These are phyloP conservation scores for Ceratosolen fusciceps DNA, from an alignment of 1,140 invertebrate genomes.

Conservation along the genomic window DNA sequence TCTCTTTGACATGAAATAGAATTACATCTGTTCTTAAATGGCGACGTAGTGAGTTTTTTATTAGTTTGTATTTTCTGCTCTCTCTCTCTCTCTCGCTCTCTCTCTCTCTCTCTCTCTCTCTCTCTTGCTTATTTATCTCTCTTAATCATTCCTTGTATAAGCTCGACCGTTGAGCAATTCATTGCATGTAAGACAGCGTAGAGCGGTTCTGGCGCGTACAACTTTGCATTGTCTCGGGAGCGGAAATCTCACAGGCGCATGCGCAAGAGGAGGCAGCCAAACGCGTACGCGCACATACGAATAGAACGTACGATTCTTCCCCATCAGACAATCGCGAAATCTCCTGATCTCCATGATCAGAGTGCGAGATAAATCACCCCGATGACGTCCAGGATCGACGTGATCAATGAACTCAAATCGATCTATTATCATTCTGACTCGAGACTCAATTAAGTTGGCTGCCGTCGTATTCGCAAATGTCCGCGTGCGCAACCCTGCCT, in stretches of 20 bases:
- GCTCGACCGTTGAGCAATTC: not conserved
- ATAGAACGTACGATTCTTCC: not conserved
- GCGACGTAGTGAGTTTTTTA: no score
- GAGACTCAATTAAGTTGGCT: conserved; percentile 31
- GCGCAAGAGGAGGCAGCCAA: not conserved
- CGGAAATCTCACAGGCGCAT: not conserved
- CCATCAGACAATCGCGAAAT: conserved; percentile 13
- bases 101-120: no score
- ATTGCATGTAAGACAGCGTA: not conserved
- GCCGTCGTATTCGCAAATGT: conserved; percentile 13
- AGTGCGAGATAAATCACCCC: conserved; percentile 16
- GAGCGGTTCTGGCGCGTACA: not conserved
- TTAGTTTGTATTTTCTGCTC: no score
- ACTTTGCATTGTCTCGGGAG: not conserved
- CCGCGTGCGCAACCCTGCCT: not conserved
- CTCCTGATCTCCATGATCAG: conserved; percentile 9
- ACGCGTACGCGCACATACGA: not conserved
- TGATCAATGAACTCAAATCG: conserved; percentile 42
- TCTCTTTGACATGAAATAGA: no score
- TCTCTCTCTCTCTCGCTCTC: no score
- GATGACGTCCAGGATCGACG: conserved; percentile 27
- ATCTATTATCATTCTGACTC: conserved; percentile 44
- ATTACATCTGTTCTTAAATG: no score
- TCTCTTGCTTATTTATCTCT: no score
- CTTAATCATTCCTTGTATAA: no score